Base-by-base conservation (phyloP, 2,888 invertebrate genomes). In the Tuta absoluta region DNA sequence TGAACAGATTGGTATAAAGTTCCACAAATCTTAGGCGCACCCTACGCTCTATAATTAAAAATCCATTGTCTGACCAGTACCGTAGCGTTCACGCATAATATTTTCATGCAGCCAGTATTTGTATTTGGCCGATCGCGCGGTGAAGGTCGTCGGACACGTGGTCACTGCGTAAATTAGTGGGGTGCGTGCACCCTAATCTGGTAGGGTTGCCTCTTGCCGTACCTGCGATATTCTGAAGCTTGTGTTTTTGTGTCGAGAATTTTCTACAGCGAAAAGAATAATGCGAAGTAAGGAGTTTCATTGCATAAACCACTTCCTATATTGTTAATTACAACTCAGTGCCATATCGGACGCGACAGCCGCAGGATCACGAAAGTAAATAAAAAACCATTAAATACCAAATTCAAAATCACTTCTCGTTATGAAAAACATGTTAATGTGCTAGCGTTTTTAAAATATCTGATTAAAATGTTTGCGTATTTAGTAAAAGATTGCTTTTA, bases 131-230 rank as follows among this genome's bases (percentile, higher is more conserved):
- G 56, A 23, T 53, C 23, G 51, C 51, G 51, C 21, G 21, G 77
- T 82, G 82, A 85, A 85, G 85, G 81, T 82, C 81, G 79, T 69
- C 67, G 71, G 77, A 79, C 83, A 84, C 81, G 82, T 85, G 84
- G 79, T 78, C 72, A 72, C 73, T 72, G 81, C 76, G 80, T 82
- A 78, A 78, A 78, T 74, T 77, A 73, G 75, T 77, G 72, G 77
- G 51, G 79, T 60, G 77, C 68, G 62, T 61, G 56, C 66, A 33
- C 28, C 28, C 33, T 17, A 17, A 24, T 7, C 41, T 28, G 60
- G 48, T 38, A 37, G n/a, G 38, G 56, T n/a, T 56, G 56, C 28
- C 56, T 1, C n/a, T 8, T 53, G 23, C 7, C 7, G 5, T 45
- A 14, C 14, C 37, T 37, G 37, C 37, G 37, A 37, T 8, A 4